Percentiles rank a stretch among this genome's conserved stretches.
These are phyloP conservation scores for Phalloptychus januarius DNA, from an alignment of 2,797 vertebrate species.

Conservation along the genomic window DNA sequence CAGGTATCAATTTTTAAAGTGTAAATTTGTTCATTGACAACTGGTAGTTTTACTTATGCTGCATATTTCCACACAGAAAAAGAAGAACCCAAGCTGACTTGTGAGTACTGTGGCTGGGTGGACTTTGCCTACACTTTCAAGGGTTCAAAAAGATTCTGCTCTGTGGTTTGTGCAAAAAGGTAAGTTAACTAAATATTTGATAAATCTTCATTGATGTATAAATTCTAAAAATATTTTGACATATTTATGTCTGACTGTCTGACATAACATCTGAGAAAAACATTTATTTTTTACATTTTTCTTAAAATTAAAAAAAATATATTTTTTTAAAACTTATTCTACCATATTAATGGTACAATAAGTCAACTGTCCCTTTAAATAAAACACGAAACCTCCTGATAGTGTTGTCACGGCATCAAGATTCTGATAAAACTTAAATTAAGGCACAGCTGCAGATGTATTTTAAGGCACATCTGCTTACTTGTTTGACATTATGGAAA, in stretches of 20 bases:
- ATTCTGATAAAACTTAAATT: background rate
- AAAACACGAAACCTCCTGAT: background rate
- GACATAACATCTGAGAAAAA: background rate
- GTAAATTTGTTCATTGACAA: background rate
- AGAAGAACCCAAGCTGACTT: slow-evolving; percentile 93
- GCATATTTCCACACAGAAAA: slow-evolving; percentile 77
- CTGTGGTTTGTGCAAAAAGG: slow-evolving; percentile 98
- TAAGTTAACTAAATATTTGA: slow-evolving; percentile 46
- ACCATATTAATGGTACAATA: background rate
- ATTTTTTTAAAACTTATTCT: too few species aligned
- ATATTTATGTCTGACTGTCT: background rate
- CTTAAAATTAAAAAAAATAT: background rate
- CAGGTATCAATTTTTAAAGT: background rate
- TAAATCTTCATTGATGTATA: background rate
- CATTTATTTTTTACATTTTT: background rate
- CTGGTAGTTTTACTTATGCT: background rate
- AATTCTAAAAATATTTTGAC: background rate
- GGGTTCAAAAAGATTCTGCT: slow-evolving; percentile 96
- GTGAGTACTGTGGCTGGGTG: slow-evolving; percentile 95
- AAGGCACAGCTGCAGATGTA: background rate
- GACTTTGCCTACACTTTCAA: slow-evolving; percentile 98
- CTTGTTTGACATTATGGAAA: background rate
- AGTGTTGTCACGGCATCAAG: background rate
- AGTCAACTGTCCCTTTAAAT: background rate
- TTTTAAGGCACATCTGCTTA: background rate